Base-by-base conservation (phyloP, 1,140 invertebrate species). In the Melitaea cinxia region DNA sequence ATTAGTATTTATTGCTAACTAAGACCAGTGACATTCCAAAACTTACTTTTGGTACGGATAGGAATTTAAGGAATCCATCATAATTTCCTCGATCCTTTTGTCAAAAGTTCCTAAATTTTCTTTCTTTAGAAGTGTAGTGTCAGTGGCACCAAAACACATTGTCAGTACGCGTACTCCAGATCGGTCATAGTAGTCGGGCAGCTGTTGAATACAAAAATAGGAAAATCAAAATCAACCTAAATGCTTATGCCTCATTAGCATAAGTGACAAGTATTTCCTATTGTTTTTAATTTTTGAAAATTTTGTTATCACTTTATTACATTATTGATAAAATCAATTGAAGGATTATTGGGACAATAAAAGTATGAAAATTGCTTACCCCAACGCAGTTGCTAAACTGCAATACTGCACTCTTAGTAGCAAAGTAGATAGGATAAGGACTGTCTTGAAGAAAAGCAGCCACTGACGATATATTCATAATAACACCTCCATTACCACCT, bases 391-490 rank as follows among this genome's bases (percentile, higher is more conserved):
- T 85, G 0, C 91, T 93, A 35, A 93, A 91, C 59, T 92, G 91
- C 10, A 93, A 67, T 4, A 93, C 89, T 10, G 91, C 94, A 58
- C 93, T 92, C 75, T 96, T 96, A 1, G 94, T 95, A 1, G 92
- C 94, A 2, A 82, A 88, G 73, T 95, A 96, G 53, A 93, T 75
- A 47, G 92, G 89, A 15, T 77, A 50, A 0, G 70, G n/a, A 0
- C 55, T 61, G 3, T 67, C 55, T 33, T 42, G 92, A 91, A 63
- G 24, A 2, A 95, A 69, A 5, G 93, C 93, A 14, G 91, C 78
- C 37, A 94, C 86, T 3, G 94, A 94, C 23, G 93, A 91, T 49
- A 94, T 88, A 63, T 95, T 95, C 2, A 94, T 90, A 1, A 95
- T 82, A 15, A 93, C 89, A 17, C 93, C 94, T 19, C 94, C 94